phyloP scores from a whole-genome alignment of 2,888 invertebrate genomes.

The Drosophila crucigera region DNA sequence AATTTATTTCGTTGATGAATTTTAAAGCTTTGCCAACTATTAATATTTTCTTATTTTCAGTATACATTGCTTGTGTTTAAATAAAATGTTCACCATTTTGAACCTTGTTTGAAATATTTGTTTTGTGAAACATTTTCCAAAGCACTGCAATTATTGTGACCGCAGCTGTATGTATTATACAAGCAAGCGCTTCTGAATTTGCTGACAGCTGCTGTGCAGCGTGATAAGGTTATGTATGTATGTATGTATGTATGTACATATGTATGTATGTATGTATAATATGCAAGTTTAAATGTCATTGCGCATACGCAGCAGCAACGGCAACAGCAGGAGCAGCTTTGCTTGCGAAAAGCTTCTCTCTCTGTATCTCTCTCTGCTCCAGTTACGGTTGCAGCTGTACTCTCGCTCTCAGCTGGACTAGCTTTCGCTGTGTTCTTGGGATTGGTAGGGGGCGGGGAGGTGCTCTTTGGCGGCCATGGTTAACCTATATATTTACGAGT shows the following conservation, averaged over 20 bases:
- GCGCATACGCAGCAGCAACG: slow-evolving; percentile 59
- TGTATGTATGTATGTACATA: background rate
- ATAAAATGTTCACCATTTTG: background rate
- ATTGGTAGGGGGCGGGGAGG: background rate
- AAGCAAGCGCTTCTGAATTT: background rate
- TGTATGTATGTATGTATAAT: background rate
- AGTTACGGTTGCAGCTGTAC: background rate
- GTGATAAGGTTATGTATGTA: background rate
- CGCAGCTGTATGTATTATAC: background rate
- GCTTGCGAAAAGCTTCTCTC: background rate
- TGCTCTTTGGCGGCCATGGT: slow-evolving; percentile 39
- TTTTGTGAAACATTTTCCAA: background rate
- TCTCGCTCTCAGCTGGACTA: slow-evolving; percentile 21
- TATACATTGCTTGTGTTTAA: background rate
- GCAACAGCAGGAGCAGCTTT: slow-evolving; percentile 2
- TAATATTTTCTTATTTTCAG: background rate
- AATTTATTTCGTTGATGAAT: background rate
- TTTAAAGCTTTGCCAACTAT: background rate
- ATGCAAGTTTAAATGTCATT: slow-evolving; percentile 62
- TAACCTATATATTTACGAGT: slow-evolving; percentile 63
- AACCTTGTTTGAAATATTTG: background rate
- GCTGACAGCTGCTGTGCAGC: background rate
- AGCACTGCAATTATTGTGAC: background rate
- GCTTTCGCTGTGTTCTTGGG: slow-evolving; percentile 15
- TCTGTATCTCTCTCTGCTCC: background rate